Evolutionary conservation across 2,888 invertebrate genomes (phyloP).

Genomic region (Toxonevra muliebris): DNA sequence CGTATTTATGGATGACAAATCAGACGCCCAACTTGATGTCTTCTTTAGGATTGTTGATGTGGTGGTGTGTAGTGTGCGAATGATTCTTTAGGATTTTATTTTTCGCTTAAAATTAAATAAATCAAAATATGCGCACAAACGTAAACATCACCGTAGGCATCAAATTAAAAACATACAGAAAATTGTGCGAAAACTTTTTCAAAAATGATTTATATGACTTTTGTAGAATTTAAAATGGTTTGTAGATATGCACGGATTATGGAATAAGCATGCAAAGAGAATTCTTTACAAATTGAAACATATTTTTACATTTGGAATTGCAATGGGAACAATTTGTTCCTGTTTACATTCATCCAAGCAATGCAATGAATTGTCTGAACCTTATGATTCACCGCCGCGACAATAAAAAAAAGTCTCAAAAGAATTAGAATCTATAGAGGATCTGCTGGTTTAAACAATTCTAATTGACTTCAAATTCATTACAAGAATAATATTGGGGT

Average conservation of each 20-base stretch:
- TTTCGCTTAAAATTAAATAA: conserved; percentile 38
- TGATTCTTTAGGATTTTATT: conserved; percentile 24
- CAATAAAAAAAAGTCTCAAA: no score
- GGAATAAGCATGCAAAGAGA: conserved; percentile 7
- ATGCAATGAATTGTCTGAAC: no score
- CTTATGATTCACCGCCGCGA: no score
- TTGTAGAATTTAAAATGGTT: no score
- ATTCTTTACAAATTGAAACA: conserved; percentile 5
- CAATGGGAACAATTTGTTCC: not conserved
- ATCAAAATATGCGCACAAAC: conserved; percentile 31
- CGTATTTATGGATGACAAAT: conserved; percentile 36
- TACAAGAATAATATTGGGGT: no score
- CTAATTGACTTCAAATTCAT: no score
- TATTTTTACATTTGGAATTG: conserved; percentile 24
- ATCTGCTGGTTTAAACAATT: no score
- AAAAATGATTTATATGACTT: conserved; percentile 31
- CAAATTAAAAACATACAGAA: conserved; percentile 16
- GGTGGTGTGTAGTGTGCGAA: not conserved
- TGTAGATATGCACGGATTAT: conserved; percentile 13
- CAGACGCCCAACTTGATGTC: conserved; percentile 35
- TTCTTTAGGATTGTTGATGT: conserved; percentile 23
- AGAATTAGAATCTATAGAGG: no score
- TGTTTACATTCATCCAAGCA: no score
- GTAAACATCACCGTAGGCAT: conserved; percentile 19
- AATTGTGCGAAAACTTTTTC: conserved; percentile 33